These are phyloP conservation scores for Drosophila kanapiae DNA, from an alignment of 1,140 invertebrate species.

Conservation along the genomic window DNA sequence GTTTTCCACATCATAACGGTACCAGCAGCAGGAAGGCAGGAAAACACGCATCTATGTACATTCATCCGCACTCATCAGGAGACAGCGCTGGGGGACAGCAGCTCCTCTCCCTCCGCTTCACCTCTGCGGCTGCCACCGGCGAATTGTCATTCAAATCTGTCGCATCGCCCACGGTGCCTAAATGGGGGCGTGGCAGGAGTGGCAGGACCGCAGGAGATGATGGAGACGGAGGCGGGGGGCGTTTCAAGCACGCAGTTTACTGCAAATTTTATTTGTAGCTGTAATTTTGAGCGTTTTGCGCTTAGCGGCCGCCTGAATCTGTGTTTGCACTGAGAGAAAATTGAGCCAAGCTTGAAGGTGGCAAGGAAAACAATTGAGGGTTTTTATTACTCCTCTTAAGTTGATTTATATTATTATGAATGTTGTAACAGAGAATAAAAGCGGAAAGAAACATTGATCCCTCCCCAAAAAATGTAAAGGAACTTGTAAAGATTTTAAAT, in stretches of 20 bases:
- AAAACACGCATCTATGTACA: constrained; percentile 47
- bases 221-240: neutral
- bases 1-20: constrained; percentile 31
- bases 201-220: neutral
- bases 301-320: constrained; percentile 59
- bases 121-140: constrained; percentile 42
- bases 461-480: no score
- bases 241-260: constrained; percentile 57
- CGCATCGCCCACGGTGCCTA: constrained; percentile 46
- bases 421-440: no score
- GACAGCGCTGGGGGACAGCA: constrained; percentile 21
- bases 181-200: constrained; percentile 9
- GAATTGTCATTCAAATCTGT: constrained; percentile 77
- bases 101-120: neutral
- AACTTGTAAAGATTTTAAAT: no score
- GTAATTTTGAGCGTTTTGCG: constrained; percentile 80
- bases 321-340: neutral
- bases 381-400: neutral
- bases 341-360: no score
- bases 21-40: constrained; percentile 35
- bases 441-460: no score
- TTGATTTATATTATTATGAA: no score
- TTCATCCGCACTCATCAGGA: constrained; percentile 23
- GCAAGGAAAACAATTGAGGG: neutral
- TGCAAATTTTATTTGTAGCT: constrained; percentile 77